Evolutionary conservation across 1,140 invertebrate genomes (phyloP).

Genomic region (Plectrocnemia conspersa): DNA sequence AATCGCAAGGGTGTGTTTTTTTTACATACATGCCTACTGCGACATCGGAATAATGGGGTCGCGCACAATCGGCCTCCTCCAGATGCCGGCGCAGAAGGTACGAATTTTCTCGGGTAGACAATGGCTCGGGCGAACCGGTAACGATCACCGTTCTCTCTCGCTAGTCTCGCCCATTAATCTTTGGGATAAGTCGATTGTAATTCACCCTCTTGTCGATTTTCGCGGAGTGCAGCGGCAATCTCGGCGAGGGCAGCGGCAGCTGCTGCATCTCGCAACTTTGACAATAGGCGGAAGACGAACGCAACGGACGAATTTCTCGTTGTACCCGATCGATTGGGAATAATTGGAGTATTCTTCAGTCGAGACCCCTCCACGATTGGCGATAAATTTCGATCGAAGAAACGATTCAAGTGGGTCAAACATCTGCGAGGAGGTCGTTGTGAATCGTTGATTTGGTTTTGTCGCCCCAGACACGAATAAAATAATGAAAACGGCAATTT

Average conservation of each 20-base stretch:
- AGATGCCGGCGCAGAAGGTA: slow-evolving; percentile 20
- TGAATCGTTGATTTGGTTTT: too few species aligned
- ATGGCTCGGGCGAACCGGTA: neutral
- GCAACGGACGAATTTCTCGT: slow-evolving; percentile 9
- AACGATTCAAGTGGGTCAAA: too few species aligned
- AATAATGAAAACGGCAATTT: too few species aligned
- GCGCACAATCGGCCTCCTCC: slow-evolving; percentile 19
- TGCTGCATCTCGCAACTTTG: slow-evolving; percentile 11
- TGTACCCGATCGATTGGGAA: too few species aligned
- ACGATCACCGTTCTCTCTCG: neutral
- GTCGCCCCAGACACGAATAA: too few species aligned
- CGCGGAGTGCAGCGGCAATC: slow-evolving; percentile 4
- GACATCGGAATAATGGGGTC: slow-evolving; percentile 28
- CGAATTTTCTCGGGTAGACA: slow-evolving; percentile 14
- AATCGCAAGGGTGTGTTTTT: slow-evolving; percentile 27
- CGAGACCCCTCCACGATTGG: too few species aligned
- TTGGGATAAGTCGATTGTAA: slow-evolving; percentile 13
- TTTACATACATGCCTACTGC: slow-evolving; percentile 14
- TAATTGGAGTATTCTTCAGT: too few species aligned
- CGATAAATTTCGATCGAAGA: too few species aligned
- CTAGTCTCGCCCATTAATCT: slow-evolving; percentile 24
- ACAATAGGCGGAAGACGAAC: slow-evolving; percentile 25
- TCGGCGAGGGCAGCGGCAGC: slow-evolving; percentile 21
- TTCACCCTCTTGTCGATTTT: slow-evolving; percentile 10
- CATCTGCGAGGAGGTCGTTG: too few species aligned